Base-by-base conservation (phyloP, 2,888 invertebrate species). In the Leucophora obtusa region DNA sequence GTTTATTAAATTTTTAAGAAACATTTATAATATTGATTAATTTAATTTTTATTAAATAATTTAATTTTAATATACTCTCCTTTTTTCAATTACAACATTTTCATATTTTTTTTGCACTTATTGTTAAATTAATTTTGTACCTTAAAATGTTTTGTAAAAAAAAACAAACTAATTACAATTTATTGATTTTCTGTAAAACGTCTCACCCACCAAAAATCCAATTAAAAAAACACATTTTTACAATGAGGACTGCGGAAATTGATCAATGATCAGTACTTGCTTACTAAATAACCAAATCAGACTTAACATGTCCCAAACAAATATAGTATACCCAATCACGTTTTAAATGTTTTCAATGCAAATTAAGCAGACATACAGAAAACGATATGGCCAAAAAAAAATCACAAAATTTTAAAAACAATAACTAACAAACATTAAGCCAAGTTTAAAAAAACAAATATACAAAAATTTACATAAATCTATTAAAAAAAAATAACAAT, bases 321-420 rank as follows among this genome's bases (percentile, higher is more conserved):
- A 76, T 76, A 47, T 59, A 28, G 43, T 59, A 28, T 21, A 28
- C 28, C 65, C 69, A 81, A 77, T 81, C 81, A 77, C 81, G 81
- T 77, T 77, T 81, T 81, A 62, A 77, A 77, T 81, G 81, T 77
- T 81, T 73, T 66, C 73, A 70, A 66, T 81, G 77, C 62, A 81
- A 77, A 74, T 66, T 70, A 70, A 73, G 50, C 60, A 60, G 43
- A 65, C 73, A 69, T 21, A 38, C 54, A 73, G 15, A 62, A 73
- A 78, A 72, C 50, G 50, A 68, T 66, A 70, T 77, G 77, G 51
- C 73, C 70, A 75, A 74, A 38, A 47, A 28, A 47, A 62, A 62
- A 18, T 28, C 21, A 63, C 18, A 38, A 65, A 53, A 28, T 68
- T 28, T 38, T 58, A 66, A 62, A 65, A 28, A 58, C n/a, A 56